Percentiles rank a stretch among this genome's conserved stretches.
These are phyloP conservation scores for Erinaceus europaeus DNA, from an alignment of 2,113 vertebrate species.

Conservation along the genomic window DNA sequence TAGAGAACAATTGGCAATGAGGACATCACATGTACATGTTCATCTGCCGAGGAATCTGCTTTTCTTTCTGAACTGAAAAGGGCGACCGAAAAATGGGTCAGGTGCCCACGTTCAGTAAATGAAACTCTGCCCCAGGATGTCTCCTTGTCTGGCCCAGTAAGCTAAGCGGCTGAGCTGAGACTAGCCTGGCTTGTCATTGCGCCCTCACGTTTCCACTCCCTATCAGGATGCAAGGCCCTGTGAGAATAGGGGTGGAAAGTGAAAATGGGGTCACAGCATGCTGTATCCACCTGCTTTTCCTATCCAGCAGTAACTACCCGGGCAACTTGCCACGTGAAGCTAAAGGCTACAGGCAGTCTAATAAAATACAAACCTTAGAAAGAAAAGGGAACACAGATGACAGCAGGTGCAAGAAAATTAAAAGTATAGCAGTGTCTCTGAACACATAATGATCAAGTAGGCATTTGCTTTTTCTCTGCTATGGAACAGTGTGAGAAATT, in stretches of 20 bases:
- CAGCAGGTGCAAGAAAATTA: slow-evolving; percentile 41
- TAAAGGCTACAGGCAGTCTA: not conserved
- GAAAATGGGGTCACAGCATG: not conserved
- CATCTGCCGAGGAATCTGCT: not conserved
- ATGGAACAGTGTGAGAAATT: slow-evolving; percentile 45
- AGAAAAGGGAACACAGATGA: not conserved
- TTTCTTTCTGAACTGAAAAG: not conserved
- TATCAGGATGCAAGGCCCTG: not conserved
- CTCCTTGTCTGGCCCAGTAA: not conserved
- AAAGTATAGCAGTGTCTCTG: not conserved
- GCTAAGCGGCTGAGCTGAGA: not conserved
- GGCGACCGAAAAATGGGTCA: not conserved
- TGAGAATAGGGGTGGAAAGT: not conserved
- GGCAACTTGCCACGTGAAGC: not conserved
- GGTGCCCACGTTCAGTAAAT: not conserved
- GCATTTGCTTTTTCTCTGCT: slow-evolving; percentile 50
- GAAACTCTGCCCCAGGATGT: not conserved
- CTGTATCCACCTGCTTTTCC: not conserved
- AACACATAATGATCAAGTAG: slow-evolving; percentile 24
- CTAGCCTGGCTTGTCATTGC: not conserved
- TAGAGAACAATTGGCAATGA: not conserved
- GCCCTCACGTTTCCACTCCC: not conserved
- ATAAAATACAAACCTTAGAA: not conserved
- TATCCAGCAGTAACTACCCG: not conserved
- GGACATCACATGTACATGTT: not conserved